Evolutionary conservation across 2,888 invertebrate species (phyloP).

Genomic region (Tanypteryx hageni): DNA sequence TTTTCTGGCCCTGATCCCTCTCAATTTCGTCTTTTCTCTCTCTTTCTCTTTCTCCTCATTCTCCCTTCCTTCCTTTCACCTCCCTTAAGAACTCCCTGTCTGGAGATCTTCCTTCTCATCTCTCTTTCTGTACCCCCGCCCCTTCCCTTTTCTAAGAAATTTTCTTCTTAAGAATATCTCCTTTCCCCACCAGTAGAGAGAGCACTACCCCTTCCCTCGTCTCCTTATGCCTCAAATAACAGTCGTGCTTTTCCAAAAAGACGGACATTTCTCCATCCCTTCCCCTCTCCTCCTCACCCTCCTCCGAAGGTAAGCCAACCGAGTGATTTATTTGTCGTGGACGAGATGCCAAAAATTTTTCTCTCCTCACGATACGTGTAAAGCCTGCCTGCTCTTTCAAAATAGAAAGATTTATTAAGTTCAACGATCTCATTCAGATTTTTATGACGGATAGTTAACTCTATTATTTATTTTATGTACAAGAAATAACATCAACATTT

Average conservation of each 20-base stretch:
- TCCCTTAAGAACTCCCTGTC: slow-evolving; percentile 8
- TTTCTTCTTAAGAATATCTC: slow-evolving; percentile 49
- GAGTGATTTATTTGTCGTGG: slow-evolving; percentile 53
- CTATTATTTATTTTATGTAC: neutral
- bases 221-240: slow-evolving; percentile 61
- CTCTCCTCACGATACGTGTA: neutral
- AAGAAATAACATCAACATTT: too few species aligned
- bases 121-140: neutral
- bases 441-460: neutral
- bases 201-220: neutral
- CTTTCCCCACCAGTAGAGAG: slow-evolving; percentile 29
- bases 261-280: slow-evolving; percentile 45
- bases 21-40: slow-evolving; percentile 60
- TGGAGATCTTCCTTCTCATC: slow-evolving; percentile 44
- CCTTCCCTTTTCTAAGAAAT: slow-evolving; percentile 48
- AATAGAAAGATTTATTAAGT: neutral
- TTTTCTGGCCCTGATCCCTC: slow-evolving; percentile 59
- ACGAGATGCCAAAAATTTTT: slow-evolving; percentile 52
- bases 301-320: slow-evolving; percentile 50
- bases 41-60: neutral
- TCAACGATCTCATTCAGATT: neutral
- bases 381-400: slow-evolving; percentile 5
- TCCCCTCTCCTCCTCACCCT: neutral
- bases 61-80: neutral
- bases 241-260: slow-evolving; percentile 60